These are phyloP conservation scores for Holotrichia oblita DNA, from an alignment of 1,140 invertebrate species.

Conservation along the genomic window DNA sequence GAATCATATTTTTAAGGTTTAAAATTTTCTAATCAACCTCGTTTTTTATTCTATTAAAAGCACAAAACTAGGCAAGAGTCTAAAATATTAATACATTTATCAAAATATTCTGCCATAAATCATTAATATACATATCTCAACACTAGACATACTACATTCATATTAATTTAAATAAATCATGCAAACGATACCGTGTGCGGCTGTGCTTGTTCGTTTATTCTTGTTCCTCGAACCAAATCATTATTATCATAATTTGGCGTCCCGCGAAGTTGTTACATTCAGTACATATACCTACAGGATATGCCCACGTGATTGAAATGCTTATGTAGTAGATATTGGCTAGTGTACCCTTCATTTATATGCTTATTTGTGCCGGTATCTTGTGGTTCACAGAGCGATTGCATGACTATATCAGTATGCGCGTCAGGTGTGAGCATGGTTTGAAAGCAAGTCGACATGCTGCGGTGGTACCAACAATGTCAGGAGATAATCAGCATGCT, in stretches of 20 bases:
- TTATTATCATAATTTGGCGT: slow-evolving; percentile 33
- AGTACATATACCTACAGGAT: not conserved
- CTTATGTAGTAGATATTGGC: not conserved
- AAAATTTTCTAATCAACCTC: too few relatives aligned
- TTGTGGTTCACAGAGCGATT: not conserved
- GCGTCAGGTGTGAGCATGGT: not conserved
- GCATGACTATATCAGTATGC: not conserved
- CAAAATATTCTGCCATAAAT: too few relatives aligned
- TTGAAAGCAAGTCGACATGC: not conserved
- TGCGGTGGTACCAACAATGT: not conserved
- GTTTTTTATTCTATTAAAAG: too few relatives aligned
- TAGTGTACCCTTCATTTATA: not conserved
- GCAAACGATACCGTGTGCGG: too few relatives aligned
- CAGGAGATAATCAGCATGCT: not conserved
- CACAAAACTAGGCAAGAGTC: too few relatives aligned
- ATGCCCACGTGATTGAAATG: slow-evolving; percentile 14
- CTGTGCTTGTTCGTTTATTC: too few relatives aligned
- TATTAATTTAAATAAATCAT: too few relatives aligned
- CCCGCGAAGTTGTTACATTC: not conserved
- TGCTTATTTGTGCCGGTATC: slow-evolving; percentile 11
- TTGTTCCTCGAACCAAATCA: not conserved
- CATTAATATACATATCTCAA: too few relatives aligned
- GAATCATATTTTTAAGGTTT: too few relatives aligned
- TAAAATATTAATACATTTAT: too few relatives aligned
- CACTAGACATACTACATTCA: too few relatives aligned